Conservation (phyloP, 2,797 vertebrate genomes). For the Heteromormyrus szaboi region DNA sequence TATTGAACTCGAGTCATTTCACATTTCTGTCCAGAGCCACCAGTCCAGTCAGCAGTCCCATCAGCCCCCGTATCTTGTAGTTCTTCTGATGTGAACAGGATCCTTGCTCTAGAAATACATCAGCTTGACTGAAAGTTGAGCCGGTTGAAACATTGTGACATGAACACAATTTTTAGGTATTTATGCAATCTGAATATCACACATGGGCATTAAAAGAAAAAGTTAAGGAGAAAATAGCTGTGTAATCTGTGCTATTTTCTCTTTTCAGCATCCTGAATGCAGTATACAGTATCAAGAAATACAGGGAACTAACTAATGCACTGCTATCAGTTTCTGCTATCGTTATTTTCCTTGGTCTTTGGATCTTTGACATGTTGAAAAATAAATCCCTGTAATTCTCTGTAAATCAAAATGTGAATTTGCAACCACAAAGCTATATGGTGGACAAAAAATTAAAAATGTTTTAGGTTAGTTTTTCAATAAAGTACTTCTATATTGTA, state of each 20-base stretch:
- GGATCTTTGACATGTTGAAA: conserved; percentile 88
- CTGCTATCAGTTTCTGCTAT: conserved; percentile 61
- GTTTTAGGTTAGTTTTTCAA: neutral
- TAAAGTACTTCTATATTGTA: neutral
- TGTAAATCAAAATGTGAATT: conserved; percentile 43
- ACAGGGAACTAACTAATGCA: neutral
- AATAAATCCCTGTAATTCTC: conserved; percentile 90
- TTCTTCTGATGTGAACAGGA: neutral
- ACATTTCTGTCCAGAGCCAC: neutral
- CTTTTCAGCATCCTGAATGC: neutral
- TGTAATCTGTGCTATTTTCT: neutral
- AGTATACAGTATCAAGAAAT: neutral
- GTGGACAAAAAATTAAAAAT: neutral
- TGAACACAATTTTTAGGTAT: neutral
- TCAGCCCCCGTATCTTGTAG: neutral
- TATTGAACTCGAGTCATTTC: neutral
- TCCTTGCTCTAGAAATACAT: neutral
- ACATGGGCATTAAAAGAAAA: neutral
- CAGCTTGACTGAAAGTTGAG: neutral
- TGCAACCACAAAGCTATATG: neutral
- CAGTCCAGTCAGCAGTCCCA: neutral
- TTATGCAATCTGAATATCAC: neutral
- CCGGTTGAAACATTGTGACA: neutral
- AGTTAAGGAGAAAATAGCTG: neutral
- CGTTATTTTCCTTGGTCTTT: conserved; percentile 78